Percentiles rank a stretch among this genome's conserved stretches.
These are phyloP conservation scores for Sycobia sp. DNA, from an alignment of 1,140 invertebrate species.

Conservation along the genomic window DNA sequence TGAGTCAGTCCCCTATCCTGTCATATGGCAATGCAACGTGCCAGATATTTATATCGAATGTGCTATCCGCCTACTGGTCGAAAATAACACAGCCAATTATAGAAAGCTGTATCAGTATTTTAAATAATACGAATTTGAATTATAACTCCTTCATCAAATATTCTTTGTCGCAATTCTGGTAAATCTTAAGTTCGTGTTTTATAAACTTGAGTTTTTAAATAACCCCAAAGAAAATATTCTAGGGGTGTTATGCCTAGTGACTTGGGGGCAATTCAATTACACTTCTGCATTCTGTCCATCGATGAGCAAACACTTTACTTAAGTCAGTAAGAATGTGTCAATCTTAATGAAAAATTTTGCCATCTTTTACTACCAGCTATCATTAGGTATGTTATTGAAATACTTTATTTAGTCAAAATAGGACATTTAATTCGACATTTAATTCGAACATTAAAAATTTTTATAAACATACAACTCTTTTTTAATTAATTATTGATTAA, in stretches of 20 bases:
- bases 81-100: neutral
- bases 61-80: neutral
- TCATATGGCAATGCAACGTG: too few species aligned
- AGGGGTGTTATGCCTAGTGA: neutral
- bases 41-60: neutral
- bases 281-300: neutral
- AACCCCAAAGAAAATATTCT: conserved; percentile 1
- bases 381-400: too few species aligned
- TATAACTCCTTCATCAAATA: neutral
- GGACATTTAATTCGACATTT: too few species aligned
- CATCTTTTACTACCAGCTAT: too few species aligned
- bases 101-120: neutral
- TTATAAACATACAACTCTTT: too few species aligned
- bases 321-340: too few species aligned
- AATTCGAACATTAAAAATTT: too few species aligned
- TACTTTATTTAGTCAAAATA: too few species aligned
- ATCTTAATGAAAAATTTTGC: too few species aligned
- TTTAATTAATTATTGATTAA: too few species aligned
- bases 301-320: too few species aligned
- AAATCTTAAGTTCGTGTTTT: neutral
- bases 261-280: neutral
- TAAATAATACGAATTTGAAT: neutral
- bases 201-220: neutral
- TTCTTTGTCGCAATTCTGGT: conserved; percentile 1
- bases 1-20: too few species aligned